Base-by-base conservation (phyloP, 2,888 invertebrate species). In the Ophion slaviceki region DNA sequence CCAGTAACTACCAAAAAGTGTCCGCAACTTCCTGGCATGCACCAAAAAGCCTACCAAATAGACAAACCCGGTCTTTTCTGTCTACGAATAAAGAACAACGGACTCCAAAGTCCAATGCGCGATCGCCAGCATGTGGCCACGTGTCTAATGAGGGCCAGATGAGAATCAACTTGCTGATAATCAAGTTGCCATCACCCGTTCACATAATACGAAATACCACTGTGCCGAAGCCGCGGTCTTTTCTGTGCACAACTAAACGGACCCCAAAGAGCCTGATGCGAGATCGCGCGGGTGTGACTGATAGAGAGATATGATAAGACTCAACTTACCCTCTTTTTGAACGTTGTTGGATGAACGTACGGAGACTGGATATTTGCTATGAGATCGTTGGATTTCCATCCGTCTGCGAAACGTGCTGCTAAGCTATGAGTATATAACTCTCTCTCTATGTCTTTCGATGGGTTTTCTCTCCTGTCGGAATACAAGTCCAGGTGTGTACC, bases 311-410 rank as follows among this genome's bases (percentile, higher is more conserved):
- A 11, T n/a, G 47, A n/a, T 61, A 6, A 64, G 36, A 17, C 1
- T 3, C 3, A 11, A n/a, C 81, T 81, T 64, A 85, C 85, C 75
- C 70, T 59, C 59, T 61, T 57, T 45, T 53, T 17, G 45, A 47
- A 20, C 59, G 70, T 59, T 62, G 17, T 71, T 36, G 61, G 28
- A 62, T 47, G 20, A 59, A 61, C 53, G 68, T 28, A 64, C 32
- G 14, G 53, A 61, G 61, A 53, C 14, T 75, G 66, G 66, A 84
- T 71, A 24, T 76, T 64, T 62, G 53, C 47, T 45, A 53, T 28
- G 20, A 36, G 28, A n/a, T 66, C 61, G 77, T 68, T 85, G 76
- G 77, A 80, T 80, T 81, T 64, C 85, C 85, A 85, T 81, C 74
- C 85, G 85, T 74, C 17, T 68, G 68, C n/a, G 45, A 32, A 32